phyloP scores from a whole-genome alignment of 2,797 vertebrate genomes.

The Valencia hispanica region DNA sequence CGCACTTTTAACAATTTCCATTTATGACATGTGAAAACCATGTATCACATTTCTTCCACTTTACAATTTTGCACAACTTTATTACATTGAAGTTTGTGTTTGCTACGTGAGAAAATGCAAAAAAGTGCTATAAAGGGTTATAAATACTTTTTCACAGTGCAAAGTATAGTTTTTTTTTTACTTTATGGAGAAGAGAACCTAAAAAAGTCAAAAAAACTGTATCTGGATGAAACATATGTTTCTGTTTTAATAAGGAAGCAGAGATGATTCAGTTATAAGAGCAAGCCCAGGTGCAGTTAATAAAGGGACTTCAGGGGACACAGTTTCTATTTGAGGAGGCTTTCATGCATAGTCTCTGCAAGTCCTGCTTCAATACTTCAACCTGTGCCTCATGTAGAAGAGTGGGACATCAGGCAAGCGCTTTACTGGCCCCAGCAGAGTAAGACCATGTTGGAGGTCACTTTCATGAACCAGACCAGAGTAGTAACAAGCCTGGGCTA shows the following conservation, averaged over 20 bases:
- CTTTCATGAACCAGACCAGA: constrained; percentile 10
- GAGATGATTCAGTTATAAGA: constrained; percentile 20
- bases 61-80: not conserved
- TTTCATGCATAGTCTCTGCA: constrained; percentile 34
- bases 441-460: constrained; percentile 22
- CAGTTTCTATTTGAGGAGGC: constrained; percentile 28
- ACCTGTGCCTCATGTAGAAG: constrained; percentile 17
- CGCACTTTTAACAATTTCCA: not conserved
- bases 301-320: constrained; percentile 18
- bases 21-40: not conserved
- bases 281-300: constrained; percentile 37
- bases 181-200: not conserved
- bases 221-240: constrained; percentile 4
- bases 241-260: constrained; percentile 37
- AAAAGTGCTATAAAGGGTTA: not conserved
- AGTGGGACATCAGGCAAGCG: constrained; percentile 30
- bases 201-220: not conserved
- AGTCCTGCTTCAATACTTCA: constrained; percentile 23
- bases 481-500: not conserved
- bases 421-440: constrained; percentile 20
- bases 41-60: not conserved
- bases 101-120: not conserved
- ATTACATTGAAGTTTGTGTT: not conserved
- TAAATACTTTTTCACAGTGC: not conserved
- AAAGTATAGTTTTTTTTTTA: not conserved